phyloP scores from a whole-genome alignment of 2,888 invertebrate genomes.

The Phortica magna region DNA sequence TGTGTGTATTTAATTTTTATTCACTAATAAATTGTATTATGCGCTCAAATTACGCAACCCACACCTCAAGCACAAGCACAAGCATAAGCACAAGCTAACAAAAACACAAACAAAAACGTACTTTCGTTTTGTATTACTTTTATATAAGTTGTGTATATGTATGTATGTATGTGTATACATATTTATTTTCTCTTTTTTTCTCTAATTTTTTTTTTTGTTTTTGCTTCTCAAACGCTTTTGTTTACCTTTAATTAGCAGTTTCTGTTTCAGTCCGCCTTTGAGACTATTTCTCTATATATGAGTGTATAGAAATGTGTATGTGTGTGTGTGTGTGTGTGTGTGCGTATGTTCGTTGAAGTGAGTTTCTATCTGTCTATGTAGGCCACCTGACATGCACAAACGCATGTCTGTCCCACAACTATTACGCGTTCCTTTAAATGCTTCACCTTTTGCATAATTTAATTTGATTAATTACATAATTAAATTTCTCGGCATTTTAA shows the following conservation, averaged over 20 bases:
- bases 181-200: not conserved
- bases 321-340: not conserved
- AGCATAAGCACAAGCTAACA: not conserved
- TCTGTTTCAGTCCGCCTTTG: not conserved
- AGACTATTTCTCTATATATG: not conserved
- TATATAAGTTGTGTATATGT: no score
- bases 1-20: not conserved
- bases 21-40: slow-evolving; percentile 9
- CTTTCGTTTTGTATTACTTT: not conserved
- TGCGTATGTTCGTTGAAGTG: not conserved
- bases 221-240: not conserved
- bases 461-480: slow-evolving; percentile 8
- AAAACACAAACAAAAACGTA: not conserved
- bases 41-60: not conserved
- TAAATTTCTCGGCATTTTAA: slow-evolving; percentile 9
- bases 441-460: not conserved
- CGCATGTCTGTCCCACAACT: not conserved
- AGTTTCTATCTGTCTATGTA: not conserved
- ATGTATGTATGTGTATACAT: not conserved
- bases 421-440: not conserved
- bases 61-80: no score
- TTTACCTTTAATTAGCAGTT: slow-evolving; percentile 28
- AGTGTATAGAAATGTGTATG: not conserved
- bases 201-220: not conserved
- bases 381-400: not conserved